Base-by-base conservation (phyloP, 1,140 invertebrate species). In the Magallana gigas region DNA sequence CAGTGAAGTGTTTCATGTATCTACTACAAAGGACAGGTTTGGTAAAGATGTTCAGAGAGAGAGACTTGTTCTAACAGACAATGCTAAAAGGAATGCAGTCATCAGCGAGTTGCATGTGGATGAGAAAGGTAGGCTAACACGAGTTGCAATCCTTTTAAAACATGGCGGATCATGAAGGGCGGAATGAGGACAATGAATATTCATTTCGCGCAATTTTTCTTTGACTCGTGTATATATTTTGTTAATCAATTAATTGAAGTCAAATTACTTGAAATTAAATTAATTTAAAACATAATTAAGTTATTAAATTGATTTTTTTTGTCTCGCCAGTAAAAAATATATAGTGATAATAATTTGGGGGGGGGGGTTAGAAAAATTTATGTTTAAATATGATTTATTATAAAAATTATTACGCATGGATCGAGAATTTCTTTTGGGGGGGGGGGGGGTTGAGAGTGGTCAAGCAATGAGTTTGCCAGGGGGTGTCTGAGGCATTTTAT, bases 41-140 rank as follows among this genome's bases (percentile, higher is more conserved):
- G 85, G 48, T 2, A 59, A 83, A 12, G 57, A 16, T 36, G 58
- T 83, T 6, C 23, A 62, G 23, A 36, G 18, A 11, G 76, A 82
- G 59, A 76, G 85, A 56, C 59, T 83, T 58, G 85, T 87, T 64
- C 12, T 87, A n/a, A 29, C 59, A 3, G 81, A 81, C 4, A 57
- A 82, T 56, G 85, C 80, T 23, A 57, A 87, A 62, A 23, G 58
- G 1, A 29, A 8, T 58, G 48, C 59, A 57, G 16, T 87, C n/a
- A 62, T 87, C n/a, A 58, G 57, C 14, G 76, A 87, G 56, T 58
- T 82, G 59, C 85, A 87, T 83, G 85, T 87, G 16, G 85, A 87
- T 83, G 58, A 81, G 29, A 83, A 48, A 87, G 85, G 85, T 87
- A 83, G 23, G 48, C 1, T 23, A 48, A 85, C 57, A 76, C 81